Evolutionary conservation across 2,113 vertebrate genomes (phyloP), one percentile per base, ranked within the genome.

Genomic region (Laterallus jamaicensis): DNA sequence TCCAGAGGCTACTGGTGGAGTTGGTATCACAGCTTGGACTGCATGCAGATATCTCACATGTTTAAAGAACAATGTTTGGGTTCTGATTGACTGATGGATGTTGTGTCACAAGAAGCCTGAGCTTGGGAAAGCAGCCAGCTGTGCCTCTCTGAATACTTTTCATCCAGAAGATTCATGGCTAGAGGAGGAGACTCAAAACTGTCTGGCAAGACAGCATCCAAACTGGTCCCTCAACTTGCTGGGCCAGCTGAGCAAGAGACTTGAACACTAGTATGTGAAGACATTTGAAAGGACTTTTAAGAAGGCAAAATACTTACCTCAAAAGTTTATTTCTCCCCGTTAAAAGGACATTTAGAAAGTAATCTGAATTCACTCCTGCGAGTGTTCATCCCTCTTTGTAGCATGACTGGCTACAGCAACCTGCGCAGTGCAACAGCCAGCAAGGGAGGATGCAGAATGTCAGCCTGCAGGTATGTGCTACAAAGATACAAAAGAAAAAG

Each of bases 181-280:
- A 66, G 35, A 88, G 47, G 32, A 95, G 63, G 68, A 96, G 95
- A 86, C 82, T 54, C n/a, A 82, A 90, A 96, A 78, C 70, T 69
- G 15, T 14, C 55, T 68, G n/a, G 77, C 32, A 79, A 88, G 52
- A 64, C 24, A 76, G 82, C 56, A 91, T 40, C 60, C 35, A 94
- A 92, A 94, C 90, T 92, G 80, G 86, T 95, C 67, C 79, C 90
- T 81, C 93, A 66, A 49, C 67, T 89, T 96, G 69, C 63, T 81
- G 24, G 16, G 24, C 92, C 94, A 94, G 44, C 42, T 86, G 79
- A 86, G 29, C 39, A 52, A 88, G 54, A 92, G 82, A 50, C 52
- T 83, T 35, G 42, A 71, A 55, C 40, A 16, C 2, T 37, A 56
- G 17, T 42, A 40, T 24, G 82, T 49, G 59, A 68, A 80, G 42